phyloP scores from a whole-genome alignment of 1,140 invertebrate species.

The Limonius californicus region DNA sequence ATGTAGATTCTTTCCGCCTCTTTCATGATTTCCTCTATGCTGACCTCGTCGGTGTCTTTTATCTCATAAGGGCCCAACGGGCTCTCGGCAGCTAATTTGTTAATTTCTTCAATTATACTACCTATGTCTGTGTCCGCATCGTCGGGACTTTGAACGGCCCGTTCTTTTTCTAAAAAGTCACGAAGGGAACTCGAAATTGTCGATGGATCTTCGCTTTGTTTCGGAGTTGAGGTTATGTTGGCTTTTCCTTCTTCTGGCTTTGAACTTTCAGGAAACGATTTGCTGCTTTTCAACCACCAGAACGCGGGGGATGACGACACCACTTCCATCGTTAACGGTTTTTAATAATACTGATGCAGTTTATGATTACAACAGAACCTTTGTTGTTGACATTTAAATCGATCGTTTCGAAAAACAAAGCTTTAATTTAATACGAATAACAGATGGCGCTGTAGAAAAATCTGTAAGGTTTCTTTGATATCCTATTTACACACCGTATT shows the following conservation, averaged over 20 bases:
- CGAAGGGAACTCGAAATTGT: conserved; percentile 36
- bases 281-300: conserved; percentile 41
- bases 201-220: conserved; percentile 31
- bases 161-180: conserved; percentile 42
- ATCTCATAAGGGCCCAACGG: conserved; percentile 41
- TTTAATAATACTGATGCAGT: too few species aligned
- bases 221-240: conserved; percentile 7
- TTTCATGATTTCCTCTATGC: conserved; percentile 45
- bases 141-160: conserved; percentile 23
- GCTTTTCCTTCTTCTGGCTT: conserved; percentile 16
- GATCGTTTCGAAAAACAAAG: too few species aligned
- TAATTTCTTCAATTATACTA: conserved; percentile 47
- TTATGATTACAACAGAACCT: not conserved
- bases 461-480: not conserved
- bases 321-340: conserved; percentile 34
- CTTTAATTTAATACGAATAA: too few species aligned
- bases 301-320: conserved; percentile 30
- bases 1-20: conserved; percentile 45
- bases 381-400: too few species aligned
- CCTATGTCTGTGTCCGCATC: conserved; percentile 42
- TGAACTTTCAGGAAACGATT: conserved; percentile 16
- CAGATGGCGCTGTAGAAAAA: too few species aligned
- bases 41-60: conserved; percentile 31
- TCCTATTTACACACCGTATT: too few species aligned
- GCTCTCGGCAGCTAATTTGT: conserved; percentile 43